Evolutionary conservation across 2,113 vertebrate genomes (phyloP).

Genomic region (Alligator sinensis): DNA sequence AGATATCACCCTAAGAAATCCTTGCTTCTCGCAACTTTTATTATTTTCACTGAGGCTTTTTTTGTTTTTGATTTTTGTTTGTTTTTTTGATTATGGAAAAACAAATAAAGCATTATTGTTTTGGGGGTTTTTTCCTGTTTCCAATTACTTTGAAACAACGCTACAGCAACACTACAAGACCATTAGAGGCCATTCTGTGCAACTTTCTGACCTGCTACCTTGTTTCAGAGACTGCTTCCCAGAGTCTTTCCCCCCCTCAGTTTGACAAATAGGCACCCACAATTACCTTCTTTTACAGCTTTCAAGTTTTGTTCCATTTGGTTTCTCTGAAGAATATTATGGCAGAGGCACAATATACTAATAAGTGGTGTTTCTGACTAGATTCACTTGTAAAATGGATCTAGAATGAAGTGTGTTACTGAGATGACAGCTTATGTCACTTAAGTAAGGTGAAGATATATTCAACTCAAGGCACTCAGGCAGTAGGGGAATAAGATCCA

Average conservation of each 20-base stretch:
- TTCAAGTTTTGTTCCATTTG: not conserved
- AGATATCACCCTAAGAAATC: too few relatives aligned
- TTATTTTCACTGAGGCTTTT: too few relatives aligned
- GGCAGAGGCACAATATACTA: not conserved
- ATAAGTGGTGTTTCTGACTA: not conserved
- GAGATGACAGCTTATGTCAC: rapidly evolving
- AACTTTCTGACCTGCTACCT: rapidly evolving
- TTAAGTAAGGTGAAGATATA: not conserved
- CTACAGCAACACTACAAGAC: too few relatives aligned
- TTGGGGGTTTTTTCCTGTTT: too few relatives aligned
- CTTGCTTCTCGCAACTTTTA: too few relatives aligned
- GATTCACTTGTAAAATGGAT: not conserved
- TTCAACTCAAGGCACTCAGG: rapidly evolving
- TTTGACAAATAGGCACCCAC: not conserved
- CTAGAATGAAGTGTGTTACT: not conserved
- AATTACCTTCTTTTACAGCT: not conserved
- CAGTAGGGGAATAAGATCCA: not conserved
- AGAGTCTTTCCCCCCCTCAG: not conserved
- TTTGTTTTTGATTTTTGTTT: too few relatives aligned
- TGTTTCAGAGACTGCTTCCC: rapidly evolving
- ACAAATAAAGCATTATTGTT: too few relatives aligned
- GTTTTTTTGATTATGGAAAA: too few relatives aligned
- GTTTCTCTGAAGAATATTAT: rapidly evolving
- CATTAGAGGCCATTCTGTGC: not conserved
- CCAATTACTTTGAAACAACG: too few relatives aligned